These are phyloP conservation scores for Nanorana parkeri DNA, from an alignment of 2,113 vertebrate species.

Conservation along the genomic window DNA sequence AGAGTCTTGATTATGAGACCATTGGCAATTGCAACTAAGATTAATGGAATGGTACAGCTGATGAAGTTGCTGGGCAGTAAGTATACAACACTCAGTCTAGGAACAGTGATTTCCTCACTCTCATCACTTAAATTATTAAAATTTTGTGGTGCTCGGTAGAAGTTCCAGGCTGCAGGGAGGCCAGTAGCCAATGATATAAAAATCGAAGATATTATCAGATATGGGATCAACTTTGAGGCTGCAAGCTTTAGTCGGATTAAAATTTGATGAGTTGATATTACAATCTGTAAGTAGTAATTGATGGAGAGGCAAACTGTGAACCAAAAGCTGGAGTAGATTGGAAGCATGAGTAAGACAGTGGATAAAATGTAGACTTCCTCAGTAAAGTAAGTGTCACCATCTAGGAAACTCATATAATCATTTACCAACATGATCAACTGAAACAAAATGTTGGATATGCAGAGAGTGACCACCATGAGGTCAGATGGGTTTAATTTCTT, in stretches of 20 bases:
- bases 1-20: slow-evolving; percentile 40
- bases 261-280: slow-evolving; percentile 53
- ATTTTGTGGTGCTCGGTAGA: not conserved
- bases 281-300: slow-evolving; percentile 62
- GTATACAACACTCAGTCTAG: not conserved
- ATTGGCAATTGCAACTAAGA: slow-evolving; percentile 37
- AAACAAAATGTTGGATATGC: slow-evolving; percentile 33
- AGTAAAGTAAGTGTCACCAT: slow-evolving; percentile 1
- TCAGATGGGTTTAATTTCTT: slow-evolving; percentile 36
- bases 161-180: slow-evolving; percentile 37
- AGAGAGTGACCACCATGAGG: slow-evolving; percentile 37
- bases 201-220: slow-evolving; percentile 39
- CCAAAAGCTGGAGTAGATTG: slow-evolving; percentile 59
- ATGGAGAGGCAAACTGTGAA: slow-evolving; percentile 62
- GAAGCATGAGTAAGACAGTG: slow-evolving; percentile 57
- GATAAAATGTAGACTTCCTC: slow-evolving; percentile 19
- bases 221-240: slow-evolving; percentile 47
- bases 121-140: slow-evolving; percentile 7
- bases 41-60: slow-evolving; percentile 22
- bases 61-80: slow-evolving; percentile 18
- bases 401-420: slow-evolving; percentile 35
- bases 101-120: not conserved
- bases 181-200: slow-evolving; percentile 45
- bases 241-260: slow-evolving; percentile 52
- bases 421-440: slow-evolving; percentile 47